phyloP scores from a whole-genome alignment of 2,888 invertebrate species.

The Patella ulyssiponensis region DNA sequence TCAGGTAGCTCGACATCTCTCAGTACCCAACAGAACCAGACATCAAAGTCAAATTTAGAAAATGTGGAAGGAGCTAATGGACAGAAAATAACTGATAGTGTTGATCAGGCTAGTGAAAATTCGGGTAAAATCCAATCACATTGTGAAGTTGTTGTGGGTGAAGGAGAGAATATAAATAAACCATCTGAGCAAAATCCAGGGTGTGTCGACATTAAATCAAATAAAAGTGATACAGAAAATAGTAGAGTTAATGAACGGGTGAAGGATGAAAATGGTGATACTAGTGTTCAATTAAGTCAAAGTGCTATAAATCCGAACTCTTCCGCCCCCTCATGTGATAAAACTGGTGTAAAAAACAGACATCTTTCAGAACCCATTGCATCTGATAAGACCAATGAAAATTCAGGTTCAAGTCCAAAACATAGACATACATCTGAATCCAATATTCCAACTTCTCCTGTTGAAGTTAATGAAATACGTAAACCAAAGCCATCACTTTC shows the following conservation, averaged over 20 bases:
- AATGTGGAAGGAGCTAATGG: neutral
- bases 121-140: neutral
- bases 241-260: neutral
- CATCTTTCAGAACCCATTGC: neutral
- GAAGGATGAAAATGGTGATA: neutral
- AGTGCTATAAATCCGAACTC: neutral
- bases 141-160: neutral
- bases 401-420: neutral
- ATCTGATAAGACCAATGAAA: neutral
- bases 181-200: neutral
- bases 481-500: constrained; percentile 15
- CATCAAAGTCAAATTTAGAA: neutral
- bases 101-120: neutral
- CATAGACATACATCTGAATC: neutral
- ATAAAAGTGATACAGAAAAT: neutral
- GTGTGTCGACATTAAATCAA: neutral
- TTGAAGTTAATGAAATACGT: neutral
- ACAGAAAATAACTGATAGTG: neutral
- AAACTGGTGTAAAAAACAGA: neutral
- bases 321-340: constrained; percentile 1
- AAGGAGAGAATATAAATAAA: neutral
- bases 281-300: neutral
- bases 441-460: neutral
- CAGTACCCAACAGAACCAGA: neutral
- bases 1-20: constrained; percentile 23